phyloP scores from a whole-genome alignment of 2,888 invertebrate species.

The Galeruca laticollis region DNA sequence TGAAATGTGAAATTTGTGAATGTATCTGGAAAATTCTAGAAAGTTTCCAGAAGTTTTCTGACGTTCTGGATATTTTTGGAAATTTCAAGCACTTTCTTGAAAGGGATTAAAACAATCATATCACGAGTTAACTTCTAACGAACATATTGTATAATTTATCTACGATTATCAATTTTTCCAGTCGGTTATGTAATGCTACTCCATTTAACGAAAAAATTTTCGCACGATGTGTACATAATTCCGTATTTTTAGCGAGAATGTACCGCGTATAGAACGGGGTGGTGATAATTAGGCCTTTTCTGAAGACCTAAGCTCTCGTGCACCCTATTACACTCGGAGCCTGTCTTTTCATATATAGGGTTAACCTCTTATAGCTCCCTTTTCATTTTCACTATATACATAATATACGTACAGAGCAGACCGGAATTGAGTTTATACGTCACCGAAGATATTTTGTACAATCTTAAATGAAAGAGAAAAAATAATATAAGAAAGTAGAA shows the following conservation, averaged over 20 bases:
- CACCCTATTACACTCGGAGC: conserved; percentile 57
- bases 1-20: too few relatives aligned
- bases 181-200: background rate
- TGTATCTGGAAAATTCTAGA: too few relatives aligned
- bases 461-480: conserved; percentile 1
- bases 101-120: too few relatives aligned
- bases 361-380: conserved; percentile 51
- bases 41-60: too few relatives aligned
- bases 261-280: conserved; percentile 57
- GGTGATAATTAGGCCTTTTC: conserved; percentile 65
- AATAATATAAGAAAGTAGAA: background rate
- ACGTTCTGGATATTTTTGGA: too few relatives aligned
- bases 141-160: background rate
- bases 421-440: conserved; percentile 30
- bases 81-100: too few relatives aligned
- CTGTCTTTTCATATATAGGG: conserved; percentile 54
- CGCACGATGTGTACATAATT: conserved; percentile 41
- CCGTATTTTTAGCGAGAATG: conserved; percentile 46
- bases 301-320: conserved; percentile 57
- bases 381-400: conserved; percentile 39
- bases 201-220: conserved; percentile 6
- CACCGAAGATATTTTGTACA: conserved; percentile 23
- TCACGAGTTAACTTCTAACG: too few relatives aligned
- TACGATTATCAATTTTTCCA: conserved; percentile 10
- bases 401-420: conserved; percentile 22